phyloP scores from a whole-genome alignment of 1,140 invertebrate genomes.

The Aleiodes sp. region DNA sequence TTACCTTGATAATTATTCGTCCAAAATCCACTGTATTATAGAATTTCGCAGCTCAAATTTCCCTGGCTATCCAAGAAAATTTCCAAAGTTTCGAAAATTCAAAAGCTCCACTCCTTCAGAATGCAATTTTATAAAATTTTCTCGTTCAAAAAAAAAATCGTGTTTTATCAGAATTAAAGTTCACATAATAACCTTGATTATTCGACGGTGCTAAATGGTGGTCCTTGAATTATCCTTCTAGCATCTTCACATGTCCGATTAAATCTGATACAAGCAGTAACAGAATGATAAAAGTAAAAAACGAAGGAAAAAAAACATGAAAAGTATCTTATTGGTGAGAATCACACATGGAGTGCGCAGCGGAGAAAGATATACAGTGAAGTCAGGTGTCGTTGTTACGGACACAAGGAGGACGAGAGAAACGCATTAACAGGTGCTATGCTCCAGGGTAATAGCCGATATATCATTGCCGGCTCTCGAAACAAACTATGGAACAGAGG shows the following conservation, averaged over 20 bases:
- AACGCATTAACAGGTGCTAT: constrained; percentile 58
- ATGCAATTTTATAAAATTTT: too few species aligned
- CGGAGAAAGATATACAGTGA: constrained; percentile 15
- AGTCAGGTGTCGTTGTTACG: constrained; percentile 49
- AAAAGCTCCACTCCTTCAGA: too few species aligned
- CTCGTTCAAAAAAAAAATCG: too few species aligned
- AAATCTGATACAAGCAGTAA: not conserved
- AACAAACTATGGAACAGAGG: constrained; percentile 17
- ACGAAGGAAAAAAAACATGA: constrained; percentile 9
- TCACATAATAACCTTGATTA: not conserved
- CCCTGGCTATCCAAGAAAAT: too few species aligned
- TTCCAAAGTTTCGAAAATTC: too few species aligned
- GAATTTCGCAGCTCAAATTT: too few species aligned
- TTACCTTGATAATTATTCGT: too few species aligned
- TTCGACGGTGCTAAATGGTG: not conserved
- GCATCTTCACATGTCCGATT: not conserved
- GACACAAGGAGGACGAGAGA: constrained; percentile 44
- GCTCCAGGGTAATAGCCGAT: constrained; percentile 51
- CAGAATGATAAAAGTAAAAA: not conserved
- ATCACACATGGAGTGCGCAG: not conserved
- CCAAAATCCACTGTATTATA: too few species aligned
- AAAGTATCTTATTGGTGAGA: not conserved
- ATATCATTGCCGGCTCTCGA: constrained; percentile 46
- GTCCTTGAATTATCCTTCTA: not conserved
- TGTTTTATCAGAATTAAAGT: not conserved